Evolutionary conservation across 2,888 invertebrate genomes (phyloP).

Genomic region (Seladonia tumulorum): DNA sequence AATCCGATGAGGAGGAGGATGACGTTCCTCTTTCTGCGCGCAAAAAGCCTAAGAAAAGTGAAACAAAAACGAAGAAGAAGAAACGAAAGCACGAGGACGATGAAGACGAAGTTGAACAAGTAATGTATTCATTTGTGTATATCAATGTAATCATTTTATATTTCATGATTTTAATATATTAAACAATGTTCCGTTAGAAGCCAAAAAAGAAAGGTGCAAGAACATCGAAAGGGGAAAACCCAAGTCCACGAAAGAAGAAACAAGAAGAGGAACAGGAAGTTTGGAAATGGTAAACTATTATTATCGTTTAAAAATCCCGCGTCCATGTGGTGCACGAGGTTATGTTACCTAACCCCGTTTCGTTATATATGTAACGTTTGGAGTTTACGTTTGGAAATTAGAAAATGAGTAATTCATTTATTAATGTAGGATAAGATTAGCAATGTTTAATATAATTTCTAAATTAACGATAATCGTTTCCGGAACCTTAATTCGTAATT

Average conservation of each 20-base stretch:
- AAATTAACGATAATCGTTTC: neutral
- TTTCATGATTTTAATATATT: neutral
- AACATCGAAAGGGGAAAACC: slow-evolving; percentile 79
- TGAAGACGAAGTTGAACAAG: slow-evolving; percentile 79
- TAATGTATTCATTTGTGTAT: slow-evolving; percentile 46
- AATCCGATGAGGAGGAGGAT: slow-evolving; percentile 86
- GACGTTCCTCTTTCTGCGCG: slow-evolving; percentile 88
- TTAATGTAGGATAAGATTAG: neutral
- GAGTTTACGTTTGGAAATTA: neutral
- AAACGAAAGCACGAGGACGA: slow-evolving; percentile 81
- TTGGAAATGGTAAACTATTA: slow-evolving; percentile 93
- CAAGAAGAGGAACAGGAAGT: slow-evolving; percentile 93
- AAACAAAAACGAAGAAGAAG: slow-evolving; percentile 87
- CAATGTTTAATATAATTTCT: slow-evolving; percentile 12
- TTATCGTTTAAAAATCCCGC: slow-evolving; percentile 11
- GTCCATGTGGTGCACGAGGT: slow-evolving; percentile 11
- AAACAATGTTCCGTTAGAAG: slow-evolving; percentile 64
- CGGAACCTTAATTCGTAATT: neutral
- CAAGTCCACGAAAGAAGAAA: slow-evolving; percentile 88
- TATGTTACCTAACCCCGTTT: slow-evolving; percentile 14
- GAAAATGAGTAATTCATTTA: neutral
- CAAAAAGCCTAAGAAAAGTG: slow-evolving; percentile 88
- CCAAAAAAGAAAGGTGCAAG: slow-evolving; percentile 79
- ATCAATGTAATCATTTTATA: neutral
- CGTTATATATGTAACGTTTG: neutral